phyloP scores from a whole-genome alignment of 2,888 invertebrate species.

The Galerucella nymphaeae region DNA sequence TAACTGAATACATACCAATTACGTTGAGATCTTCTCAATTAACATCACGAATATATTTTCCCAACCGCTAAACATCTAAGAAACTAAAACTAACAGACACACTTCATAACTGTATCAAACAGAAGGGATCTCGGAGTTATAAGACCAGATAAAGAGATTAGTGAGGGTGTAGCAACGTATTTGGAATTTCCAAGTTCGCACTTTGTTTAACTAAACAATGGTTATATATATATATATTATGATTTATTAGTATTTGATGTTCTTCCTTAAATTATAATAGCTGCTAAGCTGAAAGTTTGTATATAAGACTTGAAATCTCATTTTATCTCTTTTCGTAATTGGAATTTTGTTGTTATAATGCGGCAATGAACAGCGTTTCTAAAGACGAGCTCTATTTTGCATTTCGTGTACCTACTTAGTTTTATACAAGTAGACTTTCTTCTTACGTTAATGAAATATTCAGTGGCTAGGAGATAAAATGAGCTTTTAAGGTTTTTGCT shows the following conservation, averaged over 20 bases:
- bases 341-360: not conserved
- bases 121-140: conserved; percentile 10
- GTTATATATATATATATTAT: not conserved
- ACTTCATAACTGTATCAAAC: conserved; percentile 9
- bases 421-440: not conserved
- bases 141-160: conserved; percentile 14
- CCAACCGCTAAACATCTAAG: not conserved
- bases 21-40: not conserved
- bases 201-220: conserved; percentile 10
- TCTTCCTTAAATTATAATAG: not conserved
- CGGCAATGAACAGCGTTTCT: not conserved
- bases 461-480: not conserved
- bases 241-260: not conserved
- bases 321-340: not conserved
- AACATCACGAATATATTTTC: not conserved
- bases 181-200: conserved; percentile 9
- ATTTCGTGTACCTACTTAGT: not conserved
- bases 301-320: not conserved
- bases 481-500: not conserved
- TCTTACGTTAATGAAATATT: not conserved
- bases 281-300: not conserved
- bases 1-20: not conserved
- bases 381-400: conserved; percentile 2
- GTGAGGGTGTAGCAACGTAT: conserved; percentile 2
- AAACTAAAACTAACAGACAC: not conserved